phyloP scores from a whole-genome alignment of 2,797 vertebrate genomes.

The Xyrichtys novacula region DNA sequence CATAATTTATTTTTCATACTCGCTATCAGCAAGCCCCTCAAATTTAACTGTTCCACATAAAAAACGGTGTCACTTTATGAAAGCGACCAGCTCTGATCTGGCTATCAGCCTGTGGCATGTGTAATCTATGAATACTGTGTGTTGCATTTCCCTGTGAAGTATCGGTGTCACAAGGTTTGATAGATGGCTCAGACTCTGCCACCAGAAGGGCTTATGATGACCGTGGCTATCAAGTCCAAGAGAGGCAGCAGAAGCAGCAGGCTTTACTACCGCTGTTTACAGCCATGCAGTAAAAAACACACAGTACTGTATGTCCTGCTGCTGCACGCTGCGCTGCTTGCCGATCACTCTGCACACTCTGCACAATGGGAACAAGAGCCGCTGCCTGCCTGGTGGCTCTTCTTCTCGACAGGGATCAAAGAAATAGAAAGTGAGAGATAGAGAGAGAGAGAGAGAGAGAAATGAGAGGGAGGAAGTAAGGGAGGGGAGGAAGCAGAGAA shows the following conservation, averaged over 20 bases:
- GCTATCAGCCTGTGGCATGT: conserved; percentile 61
- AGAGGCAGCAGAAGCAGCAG: conserved; percentile 30
- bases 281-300: conserved; percentile 71
- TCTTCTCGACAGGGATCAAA: conserved; percentile 72
- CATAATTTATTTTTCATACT: conserved; percentile 37
- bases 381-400: conserved; percentile 71
- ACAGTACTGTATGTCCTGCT: conserved; percentile 55
- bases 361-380: conserved; percentile 69
- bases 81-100: conserved; percentile 53
- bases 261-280: conserved; percentile 73
- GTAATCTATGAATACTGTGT: conserved; percentile 59
- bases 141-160: conserved; percentile 40
- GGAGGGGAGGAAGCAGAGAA: conserved; percentile 62
- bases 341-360: conserved; percentile 70
- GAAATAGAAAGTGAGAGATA: conserved; percentile 59
- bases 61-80: conserved; percentile 37
- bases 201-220: conserved; percentile 72
- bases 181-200: conserved; percentile 69
- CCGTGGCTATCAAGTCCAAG: conserved; percentile 50
- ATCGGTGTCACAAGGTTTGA: conserved; percentile 56
- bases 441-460: conserved; percentile 37
- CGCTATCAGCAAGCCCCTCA: conserved; percentile 32
- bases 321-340: conserved; percentile 67
- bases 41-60: conserved; percentile 57
- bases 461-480: conserved; percentile 56